Evolutionary conservation across 2,888 invertebrate genomes (phyloP).

Genomic region (Hydrotaea diabolus): DNA sequence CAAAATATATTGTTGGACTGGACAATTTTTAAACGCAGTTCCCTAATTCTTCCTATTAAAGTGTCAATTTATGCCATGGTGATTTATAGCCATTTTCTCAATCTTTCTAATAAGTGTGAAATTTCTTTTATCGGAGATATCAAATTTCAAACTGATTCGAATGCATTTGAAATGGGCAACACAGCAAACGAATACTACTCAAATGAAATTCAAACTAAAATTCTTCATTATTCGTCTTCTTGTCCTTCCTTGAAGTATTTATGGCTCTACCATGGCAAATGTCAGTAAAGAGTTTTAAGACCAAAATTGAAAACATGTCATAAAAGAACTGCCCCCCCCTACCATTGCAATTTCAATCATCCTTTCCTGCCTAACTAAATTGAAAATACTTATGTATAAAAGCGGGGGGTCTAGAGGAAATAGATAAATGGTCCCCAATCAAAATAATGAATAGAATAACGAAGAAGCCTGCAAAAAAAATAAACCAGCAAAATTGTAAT

Average conservation of each 20-base stretch:
- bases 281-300: background rate
- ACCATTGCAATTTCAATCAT: background rate
- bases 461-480: background rate
- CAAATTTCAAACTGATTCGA: too few species aligned
- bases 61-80: too few species aligned
- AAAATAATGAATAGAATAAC: background rate
- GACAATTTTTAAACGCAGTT: too few species aligned
- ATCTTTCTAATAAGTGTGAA: too few species aligned
- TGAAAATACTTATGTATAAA: background rate
- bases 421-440: constrained; percentile 30
- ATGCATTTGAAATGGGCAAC: too few species aligned
- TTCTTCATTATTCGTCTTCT: background rate
- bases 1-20: too few species aligned
- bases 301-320: background rate
- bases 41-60: too few species aligned
- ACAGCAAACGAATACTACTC: too few species aligned
- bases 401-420: background rate
- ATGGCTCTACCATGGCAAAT: background rate
- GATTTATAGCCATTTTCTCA: too few species aligned
- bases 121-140: too few species aligned
- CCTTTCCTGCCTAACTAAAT: background rate
- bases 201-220: background rate
- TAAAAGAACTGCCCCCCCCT: background rate
- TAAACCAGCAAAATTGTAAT: constrained; percentile 8
- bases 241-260: constrained; percentile 13